Evolutionary conservation across 2,113 vertebrate genomes (phyloP).

Genomic region (Macheiramphus alcinus): DNA sequence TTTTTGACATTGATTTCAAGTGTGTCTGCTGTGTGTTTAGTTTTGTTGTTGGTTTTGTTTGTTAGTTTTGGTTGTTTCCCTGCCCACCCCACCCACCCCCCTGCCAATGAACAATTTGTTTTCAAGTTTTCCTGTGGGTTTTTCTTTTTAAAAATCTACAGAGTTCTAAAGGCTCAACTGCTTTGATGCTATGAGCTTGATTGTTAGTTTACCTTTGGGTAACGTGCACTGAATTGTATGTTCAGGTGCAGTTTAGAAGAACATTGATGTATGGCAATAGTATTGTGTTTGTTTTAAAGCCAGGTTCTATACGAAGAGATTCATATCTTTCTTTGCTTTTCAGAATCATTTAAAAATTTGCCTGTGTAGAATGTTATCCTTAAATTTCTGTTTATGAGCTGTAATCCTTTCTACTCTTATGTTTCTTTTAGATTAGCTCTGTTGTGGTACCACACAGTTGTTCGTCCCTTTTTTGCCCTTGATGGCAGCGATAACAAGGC

Average conservation of each 20-base stretch:
- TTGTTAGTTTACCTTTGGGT: background rate
- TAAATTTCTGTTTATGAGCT: background rate
- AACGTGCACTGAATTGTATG: background rate
- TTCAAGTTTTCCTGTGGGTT: background rate
- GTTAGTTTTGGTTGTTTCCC: too few relatives aligned
- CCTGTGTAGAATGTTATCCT: background rate
- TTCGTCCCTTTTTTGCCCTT: conserved; percentile 96
- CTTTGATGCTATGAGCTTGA: background rate
- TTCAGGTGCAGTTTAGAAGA: background rate
- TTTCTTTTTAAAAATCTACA: background rate
- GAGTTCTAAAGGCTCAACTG: background rate
- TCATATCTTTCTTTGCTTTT: background rate
- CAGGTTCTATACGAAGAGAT: background rate
- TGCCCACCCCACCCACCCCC: too few relatives aligned
- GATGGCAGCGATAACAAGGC: conserved; percentile 89
- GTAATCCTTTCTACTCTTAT: conserved; percentile 19
- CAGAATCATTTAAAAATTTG: background rate
- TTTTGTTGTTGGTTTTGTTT: background rate
- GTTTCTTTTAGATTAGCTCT: conserved; percentile 85
- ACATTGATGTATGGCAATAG: background rate
- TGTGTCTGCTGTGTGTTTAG: background rate
- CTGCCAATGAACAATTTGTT: background rate
- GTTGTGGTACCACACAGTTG: conserved; percentile 97
- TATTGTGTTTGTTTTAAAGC: background rate
- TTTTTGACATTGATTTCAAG: background rate